Evolutionary conservation across 2,888 invertebrate genomes (phyloP), one percentile per base, ranked within the genome.

Genomic region (Gandaritis pyraliata): DNA sequence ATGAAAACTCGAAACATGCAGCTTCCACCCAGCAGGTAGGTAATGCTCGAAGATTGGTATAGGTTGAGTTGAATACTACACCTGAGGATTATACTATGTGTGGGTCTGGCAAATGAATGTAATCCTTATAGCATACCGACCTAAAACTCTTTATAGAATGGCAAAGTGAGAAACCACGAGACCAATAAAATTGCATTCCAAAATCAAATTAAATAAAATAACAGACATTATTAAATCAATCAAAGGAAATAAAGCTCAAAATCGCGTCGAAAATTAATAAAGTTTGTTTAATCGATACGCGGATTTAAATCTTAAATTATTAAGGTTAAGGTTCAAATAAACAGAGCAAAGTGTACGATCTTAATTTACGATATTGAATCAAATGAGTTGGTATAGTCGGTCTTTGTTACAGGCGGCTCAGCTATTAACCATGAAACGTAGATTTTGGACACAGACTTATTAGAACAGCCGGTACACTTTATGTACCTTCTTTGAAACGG

Each of bases 311-410:
- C 39, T 11, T 56, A 48, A 43, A 15, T 15, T 13, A 52, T 47
- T 43, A 56, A 36, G 48, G 33, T 30, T 48, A 15, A 52, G 47
- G 47, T 47, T 61, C 13, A 23, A 18, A 36, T 10, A 30, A 47
- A 23, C 50, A 30, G n/a, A 50, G 16, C n/a, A n/a, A n/a, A 12
- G 36, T 33, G 60, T 18, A 55, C 57, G 65, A 58, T 63, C 68
- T 65, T 72, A 69, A 69, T 72, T 69, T 66, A 69, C 66, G 69
- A 68, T 66, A 64, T 66, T 67, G 69, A 70, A 70, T 69, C 69
- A 70, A 68, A 69, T 68, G 64, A 66, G 66, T 66, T 61, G 46
- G 53, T 33, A 56, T 54, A 65, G 64, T 63, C 60, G 57, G 64
- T 54, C 66, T 69, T 65, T 72, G 72, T 70, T 60, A 52, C 61